phyloP scores from a whole-genome alignment of 2,113 vertebrate genomes.

The Pristiophorus japonicus region DNA sequence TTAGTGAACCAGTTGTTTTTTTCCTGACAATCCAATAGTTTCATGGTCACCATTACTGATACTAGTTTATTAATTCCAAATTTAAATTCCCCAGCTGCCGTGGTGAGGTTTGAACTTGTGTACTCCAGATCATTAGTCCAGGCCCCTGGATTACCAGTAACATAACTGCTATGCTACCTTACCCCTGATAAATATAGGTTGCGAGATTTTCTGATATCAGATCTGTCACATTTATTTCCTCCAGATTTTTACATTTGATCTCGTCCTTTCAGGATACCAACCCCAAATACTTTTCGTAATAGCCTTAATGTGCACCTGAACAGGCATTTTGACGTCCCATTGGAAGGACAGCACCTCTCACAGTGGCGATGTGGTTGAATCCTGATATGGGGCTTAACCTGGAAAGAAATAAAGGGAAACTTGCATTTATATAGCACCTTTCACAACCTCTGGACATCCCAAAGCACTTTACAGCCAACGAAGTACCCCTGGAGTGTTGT shows the following conservation, averaged over 20 bases:
- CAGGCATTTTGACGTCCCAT: neutral
- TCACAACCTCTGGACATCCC: neutral
- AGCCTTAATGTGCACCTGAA: neutral
- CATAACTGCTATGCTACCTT: too few relatives aligned
- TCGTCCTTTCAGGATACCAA: neutral
- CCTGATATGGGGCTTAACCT: neutral
- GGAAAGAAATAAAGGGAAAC: neutral
- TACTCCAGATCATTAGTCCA: too few relatives aligned
- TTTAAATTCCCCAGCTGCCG: too few relatives aligned
- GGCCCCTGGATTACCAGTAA: too few relatives aligned
- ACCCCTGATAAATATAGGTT: neutral
- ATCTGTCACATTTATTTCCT: neutral
- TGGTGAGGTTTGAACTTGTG: too few relatives aligned
- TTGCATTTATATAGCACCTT: too few relatives aligned
- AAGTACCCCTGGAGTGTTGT: neutral
- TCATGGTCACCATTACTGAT: too few relatives aligned
- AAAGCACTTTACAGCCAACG: neutral
- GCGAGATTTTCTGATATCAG: neutral
- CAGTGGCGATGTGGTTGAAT: neutral
- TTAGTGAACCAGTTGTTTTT: too few relatives aligned
- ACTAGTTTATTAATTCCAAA: too few relatives aligned
- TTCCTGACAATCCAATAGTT: too few relatives aligned
- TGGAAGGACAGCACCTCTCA: neutral
- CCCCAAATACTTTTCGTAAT: neutral
- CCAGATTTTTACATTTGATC: neutral